Base-by-base conservation (phyloP, 2,797 vertebrate species). In the Taeniopygia guttata region DNA sequence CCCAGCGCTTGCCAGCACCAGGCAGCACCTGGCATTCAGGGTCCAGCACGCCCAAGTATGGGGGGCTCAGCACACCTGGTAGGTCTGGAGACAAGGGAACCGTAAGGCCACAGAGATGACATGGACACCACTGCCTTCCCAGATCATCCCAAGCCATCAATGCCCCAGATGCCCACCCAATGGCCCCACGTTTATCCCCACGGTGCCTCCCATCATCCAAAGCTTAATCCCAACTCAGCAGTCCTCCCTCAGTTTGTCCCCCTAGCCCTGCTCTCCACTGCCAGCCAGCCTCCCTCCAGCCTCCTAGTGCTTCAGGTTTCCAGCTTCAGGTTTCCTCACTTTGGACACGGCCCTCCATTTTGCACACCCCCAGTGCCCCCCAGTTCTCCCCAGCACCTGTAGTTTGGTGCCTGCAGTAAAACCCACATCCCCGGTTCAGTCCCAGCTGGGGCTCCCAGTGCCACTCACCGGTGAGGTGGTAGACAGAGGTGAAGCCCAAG, bases 401-500 rank as follows among this genome's bases (percentile, higher is more conserved):
- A 48, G 26, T 30, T 77, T 48, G 56, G 32, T 49, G 26, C 34
- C 42, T 38, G 38, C 66, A 25, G 55, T 52, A 59, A 84, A n/a
- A 40, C 27, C 42, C 51, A 20, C 2, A 7, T 7, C 13, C 60
- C 38, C 78, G 40, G 27, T 23, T 60, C 60, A 52, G 4, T 14
- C 34, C 19, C 79, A 56, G 52, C 6, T 21, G 36, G 59, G 38
- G 25, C 15, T 62, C 18, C 30, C 46, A 62, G 58, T 76, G 74
- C 46, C 4, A 4, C 83, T 97, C 62, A 99, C 98, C 98, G 42
- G 98, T 99, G 85, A 98, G 98, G 92, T 99, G 98, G 89, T 99
- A 99, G 92, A 99, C 97, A 29, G 98, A 99, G 95, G 98, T 98
- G 97, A 99, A 99, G 68, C 98, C 98, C 26, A 99, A 98, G 80